phyloP scores from a whole-genome alignment of 2,113 vertebrate genomes.

The Otis tarda region DNA sequence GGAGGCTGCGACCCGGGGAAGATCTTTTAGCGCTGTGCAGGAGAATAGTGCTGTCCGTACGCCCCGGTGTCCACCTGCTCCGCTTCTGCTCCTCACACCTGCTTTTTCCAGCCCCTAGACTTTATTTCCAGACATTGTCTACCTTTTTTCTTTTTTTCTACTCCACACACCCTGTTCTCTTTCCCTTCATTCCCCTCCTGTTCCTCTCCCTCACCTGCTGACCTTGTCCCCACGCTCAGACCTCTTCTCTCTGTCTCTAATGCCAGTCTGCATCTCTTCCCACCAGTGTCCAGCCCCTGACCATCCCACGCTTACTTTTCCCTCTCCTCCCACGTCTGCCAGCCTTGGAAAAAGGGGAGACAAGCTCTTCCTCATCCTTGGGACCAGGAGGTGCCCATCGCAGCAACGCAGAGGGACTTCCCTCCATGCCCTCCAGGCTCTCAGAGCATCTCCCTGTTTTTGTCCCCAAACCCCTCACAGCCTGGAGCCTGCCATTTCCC shows the following conservation, averaged over 20 bases:
- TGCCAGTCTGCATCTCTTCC: not conserved
- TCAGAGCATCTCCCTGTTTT: rapidly evolving
- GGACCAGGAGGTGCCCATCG: not conserved
- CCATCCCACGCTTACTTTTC: not conserved
- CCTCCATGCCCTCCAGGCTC: not conserved
- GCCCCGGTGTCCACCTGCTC: not conserved
- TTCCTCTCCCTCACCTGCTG: not conserved
- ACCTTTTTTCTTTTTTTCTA: rapidly evolving
- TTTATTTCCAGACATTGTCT: not conserved
- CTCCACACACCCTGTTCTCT: not conserved
- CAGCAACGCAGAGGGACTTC: not conserved
- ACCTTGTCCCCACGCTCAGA: not conserved
- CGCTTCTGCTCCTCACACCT: not conserved
- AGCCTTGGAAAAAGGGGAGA: not conserved
- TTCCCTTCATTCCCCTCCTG: not conserved
- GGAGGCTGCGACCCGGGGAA: not conserved
- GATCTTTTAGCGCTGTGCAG: not conserved
- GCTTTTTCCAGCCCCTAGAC: not conserved
- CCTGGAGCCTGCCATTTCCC: not conserved
- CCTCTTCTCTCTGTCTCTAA: not conserved
- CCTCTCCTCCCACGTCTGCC: not conserved
- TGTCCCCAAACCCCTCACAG: not conserved
- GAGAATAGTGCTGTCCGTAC: not conserved
- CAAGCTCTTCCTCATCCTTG: rapidly evolving
- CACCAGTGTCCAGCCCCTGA: not conserved